Evolutionary conservation across 2,797 vertebrate genomes (phyloP).

Genomic region (Microcaecilia unicolor): DNA sequence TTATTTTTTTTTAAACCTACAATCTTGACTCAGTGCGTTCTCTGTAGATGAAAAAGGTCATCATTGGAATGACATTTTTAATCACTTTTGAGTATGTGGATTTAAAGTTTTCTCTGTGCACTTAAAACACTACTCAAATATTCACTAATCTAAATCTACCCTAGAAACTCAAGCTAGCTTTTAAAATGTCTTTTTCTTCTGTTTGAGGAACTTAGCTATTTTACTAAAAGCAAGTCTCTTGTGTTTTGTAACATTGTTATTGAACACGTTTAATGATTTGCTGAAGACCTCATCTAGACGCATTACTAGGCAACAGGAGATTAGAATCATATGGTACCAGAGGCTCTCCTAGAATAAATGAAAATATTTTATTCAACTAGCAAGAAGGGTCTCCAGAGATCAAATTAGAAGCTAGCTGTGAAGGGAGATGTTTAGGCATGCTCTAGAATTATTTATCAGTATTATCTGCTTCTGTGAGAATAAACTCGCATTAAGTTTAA

Average conservation of each 20-base stretch:
- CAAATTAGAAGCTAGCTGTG: conserved; percentile 72
- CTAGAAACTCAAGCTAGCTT: conserved; percentile 47
- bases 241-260: conserved; percentile 63
- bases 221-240: conserved; percentile 48
- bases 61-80: conserved; percentile 15
- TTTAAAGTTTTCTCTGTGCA: conserved; percentile 18
- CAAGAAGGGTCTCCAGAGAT: conserved; percentile 59
- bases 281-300: conserved; percentile 61
- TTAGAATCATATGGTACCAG: conserved; percentile 57
- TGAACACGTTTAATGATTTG: conserved; percentile 72
- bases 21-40: neutral
- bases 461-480: conserved; percentile 59
- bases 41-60: neutral
- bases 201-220: conserved; percentile 59
- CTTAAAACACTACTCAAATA: conserved; percentile 25
- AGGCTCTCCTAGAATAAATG: conserved; percentile 54
- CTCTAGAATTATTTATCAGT: conserved; percentile 70
- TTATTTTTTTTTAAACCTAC: too few relatives aligned
- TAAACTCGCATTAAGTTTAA: conserved; percentile 66
- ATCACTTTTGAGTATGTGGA: conserved; percentile 9
- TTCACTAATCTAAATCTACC: conserved; percentile 43
- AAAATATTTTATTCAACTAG: conserved; percentile 67
- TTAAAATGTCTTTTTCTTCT: conserved; percentile 20
- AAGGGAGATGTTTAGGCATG: conserved; percentile 67
- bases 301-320: conserved; percentile 56